A percentile compares a stretch with the other conserved stretches of the same genome.
These are phyloP conservation scores for Steatornis caripensis DNA, from an alignment of 2,113 vertebrate species.

Conservation along the genomic window DNA sequence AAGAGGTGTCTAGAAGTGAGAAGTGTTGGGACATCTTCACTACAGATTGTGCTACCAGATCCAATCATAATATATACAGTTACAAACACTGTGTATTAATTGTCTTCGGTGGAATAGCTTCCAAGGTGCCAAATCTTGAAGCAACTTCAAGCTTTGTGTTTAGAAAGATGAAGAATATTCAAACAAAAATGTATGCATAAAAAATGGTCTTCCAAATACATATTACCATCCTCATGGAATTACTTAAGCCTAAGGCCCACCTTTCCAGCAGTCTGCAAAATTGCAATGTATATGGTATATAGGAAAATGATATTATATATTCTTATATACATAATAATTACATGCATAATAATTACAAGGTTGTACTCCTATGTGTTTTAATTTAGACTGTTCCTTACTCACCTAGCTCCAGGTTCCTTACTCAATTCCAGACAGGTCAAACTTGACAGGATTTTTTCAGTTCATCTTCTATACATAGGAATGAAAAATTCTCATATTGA, in stretches of 20 bases:
- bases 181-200: neutral
- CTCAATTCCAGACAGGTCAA: neutral
- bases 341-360: neutral
- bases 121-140: neutral
- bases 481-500: neutral
- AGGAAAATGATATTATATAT: neutral
- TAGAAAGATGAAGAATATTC: neutral
- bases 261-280: neutral
- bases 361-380: neutral
- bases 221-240: neutral
- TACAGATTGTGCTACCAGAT: neutral
- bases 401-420: neutral
- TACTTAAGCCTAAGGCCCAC: neutral
- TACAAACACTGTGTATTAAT: neutral
- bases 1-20: neutral
- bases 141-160: neutral
- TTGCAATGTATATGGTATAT: rapidly evolving
- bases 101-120: neutral
- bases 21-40: neutral
- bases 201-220: neutral
- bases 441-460: neutral
- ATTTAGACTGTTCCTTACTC: neutral
- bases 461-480: neutral
- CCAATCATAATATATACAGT: neutral
- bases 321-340: neutral